phyloP scores from a whole-genome alignment of 2,797 vertebrate genomes.

The Podarcis siculus region DNA sequence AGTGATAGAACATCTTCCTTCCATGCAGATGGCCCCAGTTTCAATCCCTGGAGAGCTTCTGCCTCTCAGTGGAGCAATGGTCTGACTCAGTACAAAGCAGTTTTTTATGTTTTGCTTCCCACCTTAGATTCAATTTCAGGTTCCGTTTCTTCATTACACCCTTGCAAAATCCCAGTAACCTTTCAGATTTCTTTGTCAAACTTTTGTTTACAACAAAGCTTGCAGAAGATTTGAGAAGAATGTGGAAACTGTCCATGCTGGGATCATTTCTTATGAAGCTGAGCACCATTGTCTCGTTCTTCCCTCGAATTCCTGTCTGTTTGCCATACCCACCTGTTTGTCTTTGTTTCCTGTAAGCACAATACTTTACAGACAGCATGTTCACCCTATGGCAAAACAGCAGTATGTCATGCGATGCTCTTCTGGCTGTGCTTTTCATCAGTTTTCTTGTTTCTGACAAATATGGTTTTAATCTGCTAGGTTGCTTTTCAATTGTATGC shows the following conservation, averaged over 20 bases:
- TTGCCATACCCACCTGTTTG: neutral
- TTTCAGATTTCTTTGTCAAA: neutral
- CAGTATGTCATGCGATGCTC: neutral
- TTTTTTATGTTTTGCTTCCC: too few relatives aligned
- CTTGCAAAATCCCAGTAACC: neutral
- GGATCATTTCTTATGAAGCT: neutral
- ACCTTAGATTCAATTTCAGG: neutral
- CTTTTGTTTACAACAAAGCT: neutral
- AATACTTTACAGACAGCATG: neutral
- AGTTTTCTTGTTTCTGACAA: neutral
- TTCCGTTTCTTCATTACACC: neutral
- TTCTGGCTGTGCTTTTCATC: neutral
- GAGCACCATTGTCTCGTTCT: neutral
- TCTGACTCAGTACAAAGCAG: too few relatives aligned
- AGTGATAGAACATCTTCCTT: too few relatives aligned
- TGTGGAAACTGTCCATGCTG: neutral
- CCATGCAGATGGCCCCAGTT: too few relatives aligned
- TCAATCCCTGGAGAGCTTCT: too few relatives aligned
- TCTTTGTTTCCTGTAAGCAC: neutral
- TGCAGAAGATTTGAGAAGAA: neutral
- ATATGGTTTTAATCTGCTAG: constrained; percentile 3
- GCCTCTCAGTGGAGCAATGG: too few relatives aligned
- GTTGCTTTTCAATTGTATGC: neutral
- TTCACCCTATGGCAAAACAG: constrained; percentile 8
- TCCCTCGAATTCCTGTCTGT: neutral